phyloP scores from a whole-genome alignment of 2,888 invertebrate species.

The Nemapogon koenigi region DNA sequence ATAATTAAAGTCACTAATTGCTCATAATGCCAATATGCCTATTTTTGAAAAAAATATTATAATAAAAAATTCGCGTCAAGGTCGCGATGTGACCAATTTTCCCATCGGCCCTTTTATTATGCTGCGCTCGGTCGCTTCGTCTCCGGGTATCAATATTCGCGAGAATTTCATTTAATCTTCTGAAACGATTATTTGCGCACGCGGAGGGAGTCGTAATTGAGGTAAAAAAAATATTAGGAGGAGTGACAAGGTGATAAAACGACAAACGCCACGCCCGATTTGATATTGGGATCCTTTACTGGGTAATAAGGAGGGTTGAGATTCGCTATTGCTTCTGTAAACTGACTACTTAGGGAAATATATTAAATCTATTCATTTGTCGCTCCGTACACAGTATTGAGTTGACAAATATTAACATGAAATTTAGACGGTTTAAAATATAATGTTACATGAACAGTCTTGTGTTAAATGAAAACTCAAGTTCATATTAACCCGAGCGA shows the following conservation, averaged over 20 bases:
- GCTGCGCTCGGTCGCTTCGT: slow-evolving; percentile 19
- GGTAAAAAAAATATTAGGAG: slow-evolving; percentile 46
- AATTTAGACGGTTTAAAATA: no score
- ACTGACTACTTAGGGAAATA: slow-evolving; percentile 5
- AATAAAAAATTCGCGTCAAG: no score
- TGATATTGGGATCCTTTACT: slow-evolving; percentile 49
- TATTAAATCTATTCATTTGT: slow-evolving; percentile 4
- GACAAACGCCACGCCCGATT: slow-evolving; percentile 49
- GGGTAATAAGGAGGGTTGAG: slow-evolving; percentile 26
- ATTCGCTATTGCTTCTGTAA: slow-evolving; percentile 7
- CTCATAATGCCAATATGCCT: no score
- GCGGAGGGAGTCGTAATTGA: slow-evolving; percentile 44
- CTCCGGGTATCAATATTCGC: slow-evolving; percentile 37
- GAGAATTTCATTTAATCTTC: slow-evolving; percentile 45
- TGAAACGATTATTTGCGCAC: slow-evolving; percentile 44
- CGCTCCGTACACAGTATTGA: no score
- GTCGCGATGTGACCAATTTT: no score
- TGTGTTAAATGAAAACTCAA: no score
- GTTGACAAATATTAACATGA: no score
- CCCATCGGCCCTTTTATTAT: no score
- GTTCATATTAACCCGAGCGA: no score
- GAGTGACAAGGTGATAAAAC: slow-evolving; percentile 55
- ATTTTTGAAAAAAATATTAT: no score
- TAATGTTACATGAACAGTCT: no score
- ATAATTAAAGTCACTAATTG: no score